Percentiles rank a stretch among this genome's conserved stretches.
Evolutionary conservation across 2,888 invertebrate species (phyloP).

Genomic region (Tribolium freemani): DNA sequence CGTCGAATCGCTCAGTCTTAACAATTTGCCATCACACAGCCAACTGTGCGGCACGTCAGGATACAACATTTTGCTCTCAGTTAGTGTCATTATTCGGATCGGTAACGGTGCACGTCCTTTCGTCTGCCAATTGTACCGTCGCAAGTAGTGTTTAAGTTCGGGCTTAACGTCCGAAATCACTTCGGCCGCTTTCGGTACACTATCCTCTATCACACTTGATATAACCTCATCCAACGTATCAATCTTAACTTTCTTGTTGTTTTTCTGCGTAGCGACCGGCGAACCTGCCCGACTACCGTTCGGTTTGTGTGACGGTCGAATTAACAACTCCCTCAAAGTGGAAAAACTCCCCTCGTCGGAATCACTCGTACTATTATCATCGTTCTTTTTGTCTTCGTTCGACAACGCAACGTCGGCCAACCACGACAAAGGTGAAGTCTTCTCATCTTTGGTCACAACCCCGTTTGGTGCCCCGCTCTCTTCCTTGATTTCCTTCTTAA

Average conservation of each 20-base stretch:
- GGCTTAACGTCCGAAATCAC: constrained; percentile 65
- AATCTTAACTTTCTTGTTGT: constrained; percentile 64
- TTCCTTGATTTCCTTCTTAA: constrained; percentile 65
- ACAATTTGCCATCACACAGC: constrained; percentile 92
- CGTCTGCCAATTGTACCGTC: constrained; percentile 73
- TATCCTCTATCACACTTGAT: constrained; percentile 81
- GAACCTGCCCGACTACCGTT: constrained; percentile 69
- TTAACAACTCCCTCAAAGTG: constrained; percentile 84
- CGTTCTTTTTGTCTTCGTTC: constrained; percentile 72
- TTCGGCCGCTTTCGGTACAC: constrained; percentile 70
- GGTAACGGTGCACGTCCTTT: constrained; percentile 75
- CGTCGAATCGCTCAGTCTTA: constrained; percentile 85
- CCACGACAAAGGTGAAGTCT: constrained; percentile 76
- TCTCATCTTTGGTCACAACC: constrained; percentile 67
- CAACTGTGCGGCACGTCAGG: constrained; percentile 94
- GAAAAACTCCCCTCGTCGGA: constrained; percentile 85
- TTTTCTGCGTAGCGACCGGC: constrained; percentile 52
- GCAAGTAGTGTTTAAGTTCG: constrained; percentile 77
- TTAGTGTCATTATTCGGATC: constrained; percentile 86
- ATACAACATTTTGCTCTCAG: constrained; percentile 83
- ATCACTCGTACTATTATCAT: constrained; percentile 73
- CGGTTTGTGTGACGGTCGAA: constrained; percentile 77
- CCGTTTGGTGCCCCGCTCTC: constrained; percentile 57
- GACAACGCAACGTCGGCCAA: constrained; percentile 78
- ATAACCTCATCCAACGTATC: constrained; percentile 84